These are phyloP conservation scores for Chloropsis hardwickii DNA, from an alignment of 2,113 vertebrate genomes.

Conservation along the genomic window DNA sequence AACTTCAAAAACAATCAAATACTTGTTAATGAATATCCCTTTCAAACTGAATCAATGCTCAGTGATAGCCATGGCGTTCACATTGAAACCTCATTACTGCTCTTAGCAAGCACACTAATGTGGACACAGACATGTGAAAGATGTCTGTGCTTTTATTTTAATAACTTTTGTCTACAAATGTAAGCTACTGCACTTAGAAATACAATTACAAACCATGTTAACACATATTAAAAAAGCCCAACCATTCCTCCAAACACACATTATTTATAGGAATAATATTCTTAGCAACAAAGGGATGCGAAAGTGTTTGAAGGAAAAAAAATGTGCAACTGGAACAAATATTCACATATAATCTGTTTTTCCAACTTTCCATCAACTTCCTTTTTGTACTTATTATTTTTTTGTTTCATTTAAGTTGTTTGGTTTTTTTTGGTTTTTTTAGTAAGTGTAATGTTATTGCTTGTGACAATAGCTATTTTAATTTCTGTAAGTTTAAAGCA, in stretches of 20 bases:
- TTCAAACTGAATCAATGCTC: not conserved
- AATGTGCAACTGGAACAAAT: not conserved
- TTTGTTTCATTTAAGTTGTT: not conserved
- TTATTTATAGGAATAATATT: not conserved
- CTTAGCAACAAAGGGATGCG: not conserved
- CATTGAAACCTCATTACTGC: not conserved
- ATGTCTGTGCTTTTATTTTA: not conserved
- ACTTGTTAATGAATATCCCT: not conserved
- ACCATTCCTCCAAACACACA: fast-evolving
- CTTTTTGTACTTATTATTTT: not conserved
- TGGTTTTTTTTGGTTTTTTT: no score
- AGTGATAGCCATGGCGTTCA: not conserved
- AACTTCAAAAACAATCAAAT: not conserved
- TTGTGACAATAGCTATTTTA: not conserved
- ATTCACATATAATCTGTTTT: not conserved
- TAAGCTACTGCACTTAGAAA: not conserved
- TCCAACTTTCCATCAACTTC: not conserved
- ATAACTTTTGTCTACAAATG: not conserved
- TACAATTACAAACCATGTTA: not conserved
- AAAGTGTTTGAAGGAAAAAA: not conserved
- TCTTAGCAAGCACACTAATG: not conserved
- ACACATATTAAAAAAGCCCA: not conserved
- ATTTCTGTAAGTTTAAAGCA: not conserved
- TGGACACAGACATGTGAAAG: not conserved
- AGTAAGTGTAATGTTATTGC: not conserved